Conservation (phyloP, 2,888 invertebrate species). For the Atrina japonica region DNA sequence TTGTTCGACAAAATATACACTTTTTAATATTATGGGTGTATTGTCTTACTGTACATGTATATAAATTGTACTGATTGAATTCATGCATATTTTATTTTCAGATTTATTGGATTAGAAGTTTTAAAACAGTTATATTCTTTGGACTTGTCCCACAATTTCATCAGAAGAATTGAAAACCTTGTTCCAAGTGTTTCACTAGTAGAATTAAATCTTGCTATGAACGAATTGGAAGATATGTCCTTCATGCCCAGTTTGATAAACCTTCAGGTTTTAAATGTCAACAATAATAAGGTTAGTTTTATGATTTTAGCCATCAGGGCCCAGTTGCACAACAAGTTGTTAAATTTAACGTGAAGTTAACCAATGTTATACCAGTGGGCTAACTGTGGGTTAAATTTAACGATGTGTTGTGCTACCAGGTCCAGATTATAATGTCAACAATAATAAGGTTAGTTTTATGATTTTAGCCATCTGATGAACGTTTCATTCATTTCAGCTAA, state of each 20-base stretch:
- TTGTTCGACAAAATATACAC: too few species aligned
- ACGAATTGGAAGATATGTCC: slow-evolving; percentile 69
- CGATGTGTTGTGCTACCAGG: neutral
- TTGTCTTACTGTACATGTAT: too few species aligned
- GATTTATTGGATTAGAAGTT: slow-evolving; percentile 71
- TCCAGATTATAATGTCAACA: slow-evolving; percentile 69
- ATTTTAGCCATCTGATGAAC: too few species aligned
- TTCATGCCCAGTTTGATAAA: slow-evolving; percentile 69
- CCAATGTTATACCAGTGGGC: too few species aligned
- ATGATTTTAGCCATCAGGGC: too few species aligned
- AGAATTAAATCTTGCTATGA: slow-evolving; percentile 72
- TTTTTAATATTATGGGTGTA: too few species aligned
- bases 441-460: slow-evolving; percentile 66
- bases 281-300: slow-evolving; percentile 70
- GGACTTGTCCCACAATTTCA: slow-evolving; percentile 73
- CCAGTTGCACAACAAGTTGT: too few species aligned
- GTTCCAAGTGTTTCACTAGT: slow-evolving; percentile 55
- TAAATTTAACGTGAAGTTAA: too few species aligned
- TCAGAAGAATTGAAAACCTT: slow-evolving; percentile 65
- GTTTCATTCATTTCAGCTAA: slow-evolving; percentile 3
- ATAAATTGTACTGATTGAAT: too few species aligned
- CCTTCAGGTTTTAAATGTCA: slow-evolving; percentile 69
- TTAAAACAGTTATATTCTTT: slow-evolving; percentile 63
- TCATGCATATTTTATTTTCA: slow-evolving; percentile 47
- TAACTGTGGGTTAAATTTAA: too few species aligned